Percentiles rank a stretch among this genome's conserved stretches.
Evolutionary conservation across 2,113 vertebrate species (phyloP).

Genomic region (Tachycineta bicolor): DNA sequence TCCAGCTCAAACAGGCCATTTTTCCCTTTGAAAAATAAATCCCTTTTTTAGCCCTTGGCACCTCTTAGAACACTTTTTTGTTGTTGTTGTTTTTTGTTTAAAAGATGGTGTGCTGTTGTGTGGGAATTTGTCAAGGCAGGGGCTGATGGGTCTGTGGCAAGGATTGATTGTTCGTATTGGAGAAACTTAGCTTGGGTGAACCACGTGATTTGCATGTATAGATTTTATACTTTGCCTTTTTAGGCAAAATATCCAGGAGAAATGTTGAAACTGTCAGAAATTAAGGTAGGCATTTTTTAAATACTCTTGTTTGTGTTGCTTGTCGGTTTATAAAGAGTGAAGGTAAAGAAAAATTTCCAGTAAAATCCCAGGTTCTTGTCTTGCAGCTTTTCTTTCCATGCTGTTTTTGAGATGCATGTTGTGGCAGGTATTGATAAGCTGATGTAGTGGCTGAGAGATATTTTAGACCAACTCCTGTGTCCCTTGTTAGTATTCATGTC

Average conservation of each 20-base stretch:
- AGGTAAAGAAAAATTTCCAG: background rate
- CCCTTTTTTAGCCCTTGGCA: background rate
- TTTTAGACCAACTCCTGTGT: slow-evolving; percentile 9
- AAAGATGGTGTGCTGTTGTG: background rate
- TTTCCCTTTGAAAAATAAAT: background rate
- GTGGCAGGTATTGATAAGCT: background rate
- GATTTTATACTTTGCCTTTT: background rate
- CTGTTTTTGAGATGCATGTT: background rate
- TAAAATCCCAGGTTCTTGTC: background rate
- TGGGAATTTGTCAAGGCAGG: background rate
- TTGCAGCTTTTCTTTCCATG: background rate
- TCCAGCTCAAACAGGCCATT: background rate
- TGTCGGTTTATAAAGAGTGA: background rate
- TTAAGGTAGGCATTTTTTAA: background rate
- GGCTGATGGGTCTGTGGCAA: background rate
- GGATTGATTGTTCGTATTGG: background rate
- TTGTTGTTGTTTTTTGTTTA: background rate
- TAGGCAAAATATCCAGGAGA: background rate
- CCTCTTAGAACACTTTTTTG: background rate
- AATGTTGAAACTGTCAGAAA: background rate
- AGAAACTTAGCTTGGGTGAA: background rate
- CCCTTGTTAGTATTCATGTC: slow-evolving; percentile 24
- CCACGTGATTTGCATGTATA: fast-evolving
- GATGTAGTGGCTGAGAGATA: background rate
- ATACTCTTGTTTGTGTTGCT: background rate